These are phyloP conservation scores for Tetramorium parvispinum DNA, from an alignment of 1,140 invertebrate genomes.

Conservation along the genomic window DNA sequence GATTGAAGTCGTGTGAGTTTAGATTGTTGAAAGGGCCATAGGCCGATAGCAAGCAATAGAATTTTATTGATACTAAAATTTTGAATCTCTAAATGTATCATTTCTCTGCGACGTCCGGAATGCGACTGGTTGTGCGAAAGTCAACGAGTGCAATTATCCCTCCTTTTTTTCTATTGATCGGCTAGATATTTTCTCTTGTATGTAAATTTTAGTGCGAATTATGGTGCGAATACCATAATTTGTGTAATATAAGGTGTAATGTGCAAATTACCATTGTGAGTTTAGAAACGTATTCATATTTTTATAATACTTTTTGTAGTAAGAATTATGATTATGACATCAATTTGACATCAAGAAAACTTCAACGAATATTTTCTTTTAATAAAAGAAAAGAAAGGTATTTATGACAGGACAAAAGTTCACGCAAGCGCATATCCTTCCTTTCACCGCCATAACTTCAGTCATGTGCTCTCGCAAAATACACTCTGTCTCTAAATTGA, in stretches of 20 bases:
- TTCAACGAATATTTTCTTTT: not conserved
- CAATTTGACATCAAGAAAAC: not conserved
- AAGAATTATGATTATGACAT: not conserved
- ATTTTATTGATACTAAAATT: not conserved
- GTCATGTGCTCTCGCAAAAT: not conserved
- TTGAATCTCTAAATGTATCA: not conserved
- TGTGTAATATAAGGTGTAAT: not conserved
- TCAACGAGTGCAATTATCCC: not conserved
- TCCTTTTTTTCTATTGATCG: not conserved
- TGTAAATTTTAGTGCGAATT: not conserved
- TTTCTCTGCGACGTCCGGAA: not conserved
- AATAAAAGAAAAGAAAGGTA: not conserved
- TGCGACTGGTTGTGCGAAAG: not conserved
- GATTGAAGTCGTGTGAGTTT: not conserved
- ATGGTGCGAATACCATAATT: not conserved
- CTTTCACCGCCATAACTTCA: too few species aligned
- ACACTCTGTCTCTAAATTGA: not conserved
- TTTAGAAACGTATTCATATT: not conserved
- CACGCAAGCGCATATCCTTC: not conserved
- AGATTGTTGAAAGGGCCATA: constrained; percentile 12
- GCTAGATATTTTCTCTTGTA: not conserved
- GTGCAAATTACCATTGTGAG: not conserved
- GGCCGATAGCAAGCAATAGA: not conserved
- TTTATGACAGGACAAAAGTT: not conserved
- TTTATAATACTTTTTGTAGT: not conserved